Evolutionary conservation across 2,797 vertebrate genomes (phyloP).

Genomic region (Alcedo atthis): DNA sequence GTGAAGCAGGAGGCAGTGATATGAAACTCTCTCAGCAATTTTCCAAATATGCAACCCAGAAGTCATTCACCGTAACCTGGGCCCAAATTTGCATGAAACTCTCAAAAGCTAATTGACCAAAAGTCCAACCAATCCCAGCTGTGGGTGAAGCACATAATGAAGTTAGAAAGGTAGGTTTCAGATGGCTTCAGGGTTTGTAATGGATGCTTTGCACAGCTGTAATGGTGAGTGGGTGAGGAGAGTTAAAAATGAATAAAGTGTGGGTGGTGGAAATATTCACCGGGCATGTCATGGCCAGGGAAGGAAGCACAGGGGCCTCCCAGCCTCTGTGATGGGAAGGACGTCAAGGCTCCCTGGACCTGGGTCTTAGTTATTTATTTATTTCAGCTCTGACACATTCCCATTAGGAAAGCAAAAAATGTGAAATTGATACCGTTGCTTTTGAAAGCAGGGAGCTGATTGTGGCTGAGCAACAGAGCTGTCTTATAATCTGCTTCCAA

Average conservation of each 20-base stretch:
- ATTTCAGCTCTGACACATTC: slow-evolving; percentile 67
- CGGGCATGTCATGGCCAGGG: slow-evolving; percentile 27
- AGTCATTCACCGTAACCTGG: slow-evolving; percentile 18
- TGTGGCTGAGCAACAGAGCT: slow-evolving; percentile 71
- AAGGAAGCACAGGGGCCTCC: slow-evolving; percentile 25
- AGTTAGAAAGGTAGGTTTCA: slow-evolving; percentile 17
- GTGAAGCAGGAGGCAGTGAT: background rate
- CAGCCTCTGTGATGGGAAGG: background rate
- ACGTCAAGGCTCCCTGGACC: slow-evolving; percentile 18
- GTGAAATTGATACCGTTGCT: slow-evolving; percentile 73
- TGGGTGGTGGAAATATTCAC: slow-evolving; percentile 69
- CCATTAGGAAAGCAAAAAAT: slow-evolving; percentile 74
- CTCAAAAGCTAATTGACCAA: background rate
- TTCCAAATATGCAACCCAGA: background rate
- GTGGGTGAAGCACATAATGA: background rate
- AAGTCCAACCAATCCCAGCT: background rate
- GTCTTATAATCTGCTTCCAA: slow-evolving; percentile 84
- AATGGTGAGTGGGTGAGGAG: slow-evolving; percentile 58
- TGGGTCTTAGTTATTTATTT: slow-evolving; percentile 51
- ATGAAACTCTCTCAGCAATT: background rate
- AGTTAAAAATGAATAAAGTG: slow-evolving; percentile 44
- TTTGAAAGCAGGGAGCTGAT: slow-evolving; percentile 67
- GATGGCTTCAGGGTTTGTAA: slow-evolving; percentile 35
- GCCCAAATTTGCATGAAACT: background rate
- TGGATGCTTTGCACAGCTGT: slow-evolving; percentile 53